Base-by-base conservation (phyloP, 2,113 vertebrate genomes). In the Panthera tigris region DNA sequence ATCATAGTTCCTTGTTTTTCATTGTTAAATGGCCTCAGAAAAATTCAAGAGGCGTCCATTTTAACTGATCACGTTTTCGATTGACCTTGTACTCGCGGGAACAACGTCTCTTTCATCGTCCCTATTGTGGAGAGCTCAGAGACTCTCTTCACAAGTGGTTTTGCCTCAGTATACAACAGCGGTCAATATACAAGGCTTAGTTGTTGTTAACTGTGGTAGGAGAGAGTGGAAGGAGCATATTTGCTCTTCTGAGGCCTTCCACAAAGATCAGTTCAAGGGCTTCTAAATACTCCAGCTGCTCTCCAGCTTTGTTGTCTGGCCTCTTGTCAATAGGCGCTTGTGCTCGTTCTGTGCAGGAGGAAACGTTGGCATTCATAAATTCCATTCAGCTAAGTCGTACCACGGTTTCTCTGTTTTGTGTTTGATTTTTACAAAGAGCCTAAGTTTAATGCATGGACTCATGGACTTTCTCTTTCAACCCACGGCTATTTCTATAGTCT, bases 351-450 rank as follows among this genome's bases (percentile, higher is more conserved):
- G 14, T 69, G 95, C 55, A 66, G 95, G 69, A 96, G 74, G 78
- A 76, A 69, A 76, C 73, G 96, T 45, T 79, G 80, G 95, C 73
- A 25, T 96, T 90, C 65, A 73, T n/a, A 81, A 66, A 68, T 36
- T 80, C 96, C 88, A 66, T 91, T 96, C 52, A 25, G 68, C 29
- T 48, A 52, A 41, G 39, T 23, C 57, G 86, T 78, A 86, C 96
- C 87, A 81, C 21, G 2, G 39, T 61, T 61, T 91, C 97, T 96
- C 89, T 97, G 78, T 96, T 96, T 39, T 31, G 15, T 52, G 76
- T 93, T 93, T 74, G 79, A 80, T 66, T 97, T 97, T 96, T 92
- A 94, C 96, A 96, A 96, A 97, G 87, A 95, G 74, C 95, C 71
- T 68, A 88, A 91, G 74, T 96, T 96, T 89, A 91, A 82, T n/a